phyloP scores from a whole-genome alignment of 2,888 invertebrate genomes.

The Rhodophaea formosa region DNA sequence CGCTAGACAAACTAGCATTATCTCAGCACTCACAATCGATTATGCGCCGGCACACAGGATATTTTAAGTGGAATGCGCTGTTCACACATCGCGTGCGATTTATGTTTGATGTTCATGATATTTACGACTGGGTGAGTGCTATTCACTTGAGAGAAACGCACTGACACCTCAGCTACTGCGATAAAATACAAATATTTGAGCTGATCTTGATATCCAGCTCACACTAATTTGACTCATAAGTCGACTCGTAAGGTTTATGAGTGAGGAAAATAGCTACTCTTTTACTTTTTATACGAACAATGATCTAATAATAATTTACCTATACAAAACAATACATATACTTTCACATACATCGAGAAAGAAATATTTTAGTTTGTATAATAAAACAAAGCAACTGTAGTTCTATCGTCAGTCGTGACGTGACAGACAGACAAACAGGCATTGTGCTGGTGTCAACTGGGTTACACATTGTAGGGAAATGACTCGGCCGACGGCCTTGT shows the following conservation, averaged over 20 bases:
- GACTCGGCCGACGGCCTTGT: slow-evolving; percentile 12
- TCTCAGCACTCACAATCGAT: slow-evolving; percentile 49
- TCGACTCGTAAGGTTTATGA: no score
- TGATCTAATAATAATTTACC: no score
- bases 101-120: slow-evolving; percentile 18
- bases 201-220: no score
- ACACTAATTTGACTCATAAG: no score
- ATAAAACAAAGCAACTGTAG: slow-evolving; percentile 2
- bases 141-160: neutral
- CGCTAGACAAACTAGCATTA: slow-evolving; percentile 9
- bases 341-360: no score
- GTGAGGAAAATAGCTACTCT: no score
- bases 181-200: no score
- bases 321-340: no score
- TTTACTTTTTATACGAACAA: no score
- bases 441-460: slow-evolving; percentile 14
- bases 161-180: neutral
- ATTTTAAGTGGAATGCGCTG: slow-evolving; percentile 50
- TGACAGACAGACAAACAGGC: slow-evolving; percentile 10
- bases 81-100: slow-evolving; percentile 34
- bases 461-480: slow-evolving; percentile 18
- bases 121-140: slow-evolving; percentile 10
- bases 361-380: no score
- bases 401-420: slow-evolving; percentile 2
- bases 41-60: slow-evolving; percentile 37